Conservation (phyloP, 2,797 vertebrate genomes). For the Lithobates pipiens region DNA sequence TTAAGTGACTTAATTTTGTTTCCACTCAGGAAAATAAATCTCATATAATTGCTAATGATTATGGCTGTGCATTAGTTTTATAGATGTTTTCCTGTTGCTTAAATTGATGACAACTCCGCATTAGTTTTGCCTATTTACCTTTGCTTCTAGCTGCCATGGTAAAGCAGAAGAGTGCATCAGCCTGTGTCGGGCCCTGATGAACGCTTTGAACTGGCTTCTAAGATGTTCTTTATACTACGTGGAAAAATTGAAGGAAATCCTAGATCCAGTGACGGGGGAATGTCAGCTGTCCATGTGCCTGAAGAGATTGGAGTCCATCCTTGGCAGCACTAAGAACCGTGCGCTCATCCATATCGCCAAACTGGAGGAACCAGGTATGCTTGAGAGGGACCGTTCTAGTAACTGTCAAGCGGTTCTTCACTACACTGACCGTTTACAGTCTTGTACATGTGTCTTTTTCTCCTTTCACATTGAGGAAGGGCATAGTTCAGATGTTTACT, state of each 20-base stretch:
- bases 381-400: neutral
- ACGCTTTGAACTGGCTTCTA: conserved; percentile 90
- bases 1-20: too few species aligned
- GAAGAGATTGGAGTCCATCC: conserved; percentile 83
- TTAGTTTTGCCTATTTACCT: neutral
- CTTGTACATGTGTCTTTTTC: too few species aligned
- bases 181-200: conserved; percentile 90
- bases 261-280: conserved; percentile 76
- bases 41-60: too few species aligned
- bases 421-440: too few species aligned
- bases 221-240: conserved; percentile 88
- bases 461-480: too few species aligned
- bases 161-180: conserved; percentile 97
- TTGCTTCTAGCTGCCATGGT: conserved; percentile 85
- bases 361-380: conserved; percentile 89
- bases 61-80: too few species aligned
- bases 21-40: too few species aligned
- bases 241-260: conserved; percentile 84
- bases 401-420: too few species aligned
- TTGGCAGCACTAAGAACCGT: conserved; percentile 90
- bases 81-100: too few species aligned
- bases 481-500: too few species aligned
- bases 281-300: conserved; percentile 87
- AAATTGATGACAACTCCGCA: too few species aligned
- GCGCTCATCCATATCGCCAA: conserved; percentile 94